Evolutionary conservation across 1,140 invertebrate genomes (phyloP), one percentile per base, ranked within the genome.

Genomic region (Apis cerana): DNA sequence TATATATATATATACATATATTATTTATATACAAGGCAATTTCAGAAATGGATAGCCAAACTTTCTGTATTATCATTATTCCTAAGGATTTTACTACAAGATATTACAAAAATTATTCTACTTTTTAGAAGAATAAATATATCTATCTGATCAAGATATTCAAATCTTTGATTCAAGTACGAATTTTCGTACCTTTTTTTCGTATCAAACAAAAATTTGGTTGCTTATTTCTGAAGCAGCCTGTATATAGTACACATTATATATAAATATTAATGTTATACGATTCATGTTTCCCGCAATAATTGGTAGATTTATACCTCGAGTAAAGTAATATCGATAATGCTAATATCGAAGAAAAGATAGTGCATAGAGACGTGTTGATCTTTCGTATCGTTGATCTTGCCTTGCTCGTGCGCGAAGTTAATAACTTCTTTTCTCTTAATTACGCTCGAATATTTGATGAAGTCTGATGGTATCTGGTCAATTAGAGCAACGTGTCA

Each of bases 241-340:
- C 4, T 43, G 4, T 43, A 43, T 9, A 21, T 58, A 70, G 56
- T 75, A 67, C 72, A 58, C 27, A 74, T 82, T 5, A 69, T 27
- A 62, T 64, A 75, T 76, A 52, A 78, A 65, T 84, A 67, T 76
- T 77, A 82, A 88, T 69, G 75, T 82, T 82, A 69, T 77, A 77
- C 64, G 54, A 58, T 85, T 56, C 75, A 74, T 68, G 72, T 85
- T 56, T 83, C 17, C 48, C 68, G 83, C 80, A 88, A 77, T 88
- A 88, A 88, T 77, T 80, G 13, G 61, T 88, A 87, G 76, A 82
- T 88, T 83, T 80, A 80, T 87, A 88, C 71, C 11, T 79, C 50
- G 72, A 33, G n/a, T 80, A 43, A 80, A 23, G 43, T 27, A 65
- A 52, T n/a, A 54, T 77, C 23, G 65, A 82, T 58, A 43, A 43